phyloP scores from a whole-genome alignment of 2,888 invertebrate genomes.

The Zhuqinia jingwanae region DNA sequence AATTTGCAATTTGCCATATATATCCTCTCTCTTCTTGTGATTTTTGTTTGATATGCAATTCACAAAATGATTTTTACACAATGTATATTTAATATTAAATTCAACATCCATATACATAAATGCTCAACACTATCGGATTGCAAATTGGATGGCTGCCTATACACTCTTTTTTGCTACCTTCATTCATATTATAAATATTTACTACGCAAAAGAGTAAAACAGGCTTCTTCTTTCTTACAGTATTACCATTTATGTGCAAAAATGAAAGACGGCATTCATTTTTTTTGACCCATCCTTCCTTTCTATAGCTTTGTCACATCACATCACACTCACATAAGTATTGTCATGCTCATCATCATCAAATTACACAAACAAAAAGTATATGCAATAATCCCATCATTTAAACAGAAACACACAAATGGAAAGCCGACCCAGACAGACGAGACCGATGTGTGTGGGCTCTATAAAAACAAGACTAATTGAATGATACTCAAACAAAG shows the following conservation, averaged over 20 bases:
- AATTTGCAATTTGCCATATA: too few relatives aligned
- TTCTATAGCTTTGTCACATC: not conserved
- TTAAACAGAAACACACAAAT: not conserved
- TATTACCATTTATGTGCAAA: not conserved
- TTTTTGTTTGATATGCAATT: too few relatives aligned
- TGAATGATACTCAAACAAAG: not conserved
- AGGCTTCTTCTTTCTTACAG: not conserved
- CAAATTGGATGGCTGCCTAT: too few relatives aligned
- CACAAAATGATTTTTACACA: too few relatives aligned
- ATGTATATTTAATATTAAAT: too few relatives aligned
- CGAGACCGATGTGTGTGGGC: conserved; percentile 4
- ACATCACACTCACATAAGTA: too few relatives aligned
- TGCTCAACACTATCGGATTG: too few relatives aligned
- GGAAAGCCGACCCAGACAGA: not conserved
- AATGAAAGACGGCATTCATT: not conserved
- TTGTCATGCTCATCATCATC: too few relatives aligned
- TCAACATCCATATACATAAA: too few relatives aligned
- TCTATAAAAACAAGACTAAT: not conserved
- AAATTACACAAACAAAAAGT: too few relatives aligned
- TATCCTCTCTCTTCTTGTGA: too few relatives aligned
- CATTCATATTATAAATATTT: not conserved
- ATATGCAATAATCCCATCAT: not conserved
- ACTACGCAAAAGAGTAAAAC: not conserved
- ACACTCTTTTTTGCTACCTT: too few relatives aligned
- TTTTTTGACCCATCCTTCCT: not conserved